These are phyloP conservation scores for Gallinago undulata DNA, from an alignment of 2,113 vertebrate genomes.

Conservation along the genomic window DNA sequence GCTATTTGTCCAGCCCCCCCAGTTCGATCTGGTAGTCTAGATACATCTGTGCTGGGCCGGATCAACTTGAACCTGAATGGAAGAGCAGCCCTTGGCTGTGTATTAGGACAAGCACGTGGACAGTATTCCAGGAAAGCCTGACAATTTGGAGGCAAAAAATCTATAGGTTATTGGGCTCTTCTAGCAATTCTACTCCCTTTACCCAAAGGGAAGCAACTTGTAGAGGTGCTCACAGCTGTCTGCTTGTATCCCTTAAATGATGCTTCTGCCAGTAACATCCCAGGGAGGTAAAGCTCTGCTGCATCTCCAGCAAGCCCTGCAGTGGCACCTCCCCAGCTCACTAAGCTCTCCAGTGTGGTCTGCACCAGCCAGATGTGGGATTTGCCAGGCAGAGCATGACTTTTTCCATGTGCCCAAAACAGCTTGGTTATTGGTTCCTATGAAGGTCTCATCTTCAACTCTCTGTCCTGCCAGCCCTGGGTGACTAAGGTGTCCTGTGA, in stretches of 20 bases:
- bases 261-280: neutral
- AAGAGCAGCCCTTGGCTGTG: neutral
- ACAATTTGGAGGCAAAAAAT: neutral
- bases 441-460: neutral
- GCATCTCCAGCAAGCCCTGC: neutral
- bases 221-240: neutral
- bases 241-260: rapidly evolving
- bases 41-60: neutral
- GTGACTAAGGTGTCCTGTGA: neutral
- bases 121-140: neutral
- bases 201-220: neutral
- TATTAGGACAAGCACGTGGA: neutral
- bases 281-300: neutral
- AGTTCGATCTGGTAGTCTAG: neutral
- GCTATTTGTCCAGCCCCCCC: neutral
- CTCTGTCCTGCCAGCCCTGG: neutral
- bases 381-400: neutral
- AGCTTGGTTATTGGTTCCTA: neutral
- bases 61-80: neutral
- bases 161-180: neutral
- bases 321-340: neutral
- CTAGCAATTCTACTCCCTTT: neutral
- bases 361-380: neutral
- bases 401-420: neutral
- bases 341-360: neutral